phyloP scores from a whole-genome alignment of 2,888 invertebrate species.

The Pandemis cinnamomeana region DNA sequence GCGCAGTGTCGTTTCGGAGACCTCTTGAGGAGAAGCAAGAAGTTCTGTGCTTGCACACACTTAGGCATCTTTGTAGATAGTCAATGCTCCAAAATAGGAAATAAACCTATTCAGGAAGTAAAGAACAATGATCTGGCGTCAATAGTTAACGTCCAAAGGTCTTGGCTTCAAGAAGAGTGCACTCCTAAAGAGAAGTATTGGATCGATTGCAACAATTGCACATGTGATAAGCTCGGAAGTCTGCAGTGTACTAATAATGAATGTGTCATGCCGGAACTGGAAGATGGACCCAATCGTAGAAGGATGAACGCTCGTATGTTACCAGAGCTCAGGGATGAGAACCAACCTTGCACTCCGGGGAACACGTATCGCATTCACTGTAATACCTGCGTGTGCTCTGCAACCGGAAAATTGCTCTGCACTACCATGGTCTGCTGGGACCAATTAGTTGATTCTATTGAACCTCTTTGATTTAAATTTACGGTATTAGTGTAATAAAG shows the following conservation, averaged over 20 bases:
- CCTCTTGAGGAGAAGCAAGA: conserved; percentile 49
- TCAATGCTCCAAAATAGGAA: conserved; percentile 53
- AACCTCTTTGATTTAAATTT: background rate
- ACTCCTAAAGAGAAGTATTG: conserved; percentile 42
- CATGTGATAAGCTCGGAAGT: conserved; percentile 47
- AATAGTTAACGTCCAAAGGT: conserved; percentile 46
- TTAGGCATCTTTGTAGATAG: conserved; percentile 59
- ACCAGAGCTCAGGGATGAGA: conserved; percentile 47
- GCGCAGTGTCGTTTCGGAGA: conserved; percentile 59
- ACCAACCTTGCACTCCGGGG: conserved; percentile 53
- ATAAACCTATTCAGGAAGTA: conserved; percentile 50
- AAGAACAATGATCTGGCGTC: conserved; percentile 42
- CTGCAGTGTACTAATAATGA: conserved; percentile 50
- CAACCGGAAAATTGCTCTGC: conserved; percentile 50
- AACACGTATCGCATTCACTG: conserved; percentile 58
- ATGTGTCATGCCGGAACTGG: conserved; percentile 41
- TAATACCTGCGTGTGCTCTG: conserved; percentile 60
- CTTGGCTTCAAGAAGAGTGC: conserved; percentile 43
- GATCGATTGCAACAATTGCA: conserved; percentile 61
- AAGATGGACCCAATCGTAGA: conserved; percentile 10
- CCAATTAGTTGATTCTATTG: conserved; percentile 48
- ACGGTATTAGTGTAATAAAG: background rate
- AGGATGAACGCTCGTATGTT: conserved; percentile 37
- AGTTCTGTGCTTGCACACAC: conserved; percentile 64
- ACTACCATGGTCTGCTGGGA: conserved; percentile 62